Evolutionary conservation across 2,113 vertebrate genomes (phyloP).

Genomic region (Paralichthys olivaceus): DNA sequence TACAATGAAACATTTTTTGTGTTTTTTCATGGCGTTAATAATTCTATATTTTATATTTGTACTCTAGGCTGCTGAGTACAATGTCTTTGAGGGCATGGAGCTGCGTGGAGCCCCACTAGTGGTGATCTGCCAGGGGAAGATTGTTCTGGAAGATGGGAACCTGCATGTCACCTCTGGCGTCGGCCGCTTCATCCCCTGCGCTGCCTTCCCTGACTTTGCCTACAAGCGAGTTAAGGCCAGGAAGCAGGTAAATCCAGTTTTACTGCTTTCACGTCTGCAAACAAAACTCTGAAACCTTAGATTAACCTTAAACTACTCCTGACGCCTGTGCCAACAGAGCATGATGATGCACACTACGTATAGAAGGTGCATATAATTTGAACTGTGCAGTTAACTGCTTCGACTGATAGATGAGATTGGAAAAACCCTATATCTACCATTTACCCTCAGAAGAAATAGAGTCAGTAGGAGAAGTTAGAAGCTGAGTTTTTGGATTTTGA

Average conservation of each 20-base stretch:
- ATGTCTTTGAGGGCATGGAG: slow-evolving; percentile 98
- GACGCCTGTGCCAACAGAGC: too few species aligned
- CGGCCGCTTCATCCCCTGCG: slow-evolving; percentile 92
- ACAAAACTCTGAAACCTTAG: too few species aligned
- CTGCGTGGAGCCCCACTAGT: slow-evolving; percentile 90
- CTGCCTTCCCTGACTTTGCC: slow-evolving; percentile 92
- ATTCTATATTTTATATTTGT: neutral
- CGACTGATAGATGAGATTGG: too few species aligned
- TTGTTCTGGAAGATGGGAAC: slow-evolving; percentile 93
- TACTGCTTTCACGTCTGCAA: neutral
- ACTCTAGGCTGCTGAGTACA: slow-evolving; percentile 92
- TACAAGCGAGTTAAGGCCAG: slow-evolving; percentile 98
- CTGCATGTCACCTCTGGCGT: slow-evolving; percentile 90
- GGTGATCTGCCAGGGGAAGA: slow-evolving; percentile 97
- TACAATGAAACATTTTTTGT: too few species aligned
- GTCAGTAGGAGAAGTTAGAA: too few species aligned
- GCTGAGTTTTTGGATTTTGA: too few species aligned
- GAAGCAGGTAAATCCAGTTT: slow-evolving; percentile 87
- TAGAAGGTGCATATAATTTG: too few species aligned
- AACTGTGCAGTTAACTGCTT: too few species aligned
- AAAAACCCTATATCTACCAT: too few species aligned
- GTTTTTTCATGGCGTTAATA: neutral
- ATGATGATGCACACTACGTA: neutral
- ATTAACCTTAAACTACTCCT: too few species aligned
- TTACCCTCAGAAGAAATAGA: too few species aligned